Base-by-base conservation (phyloP, 2,888 invertebrate species). In the Polietes domitor region DNA sequence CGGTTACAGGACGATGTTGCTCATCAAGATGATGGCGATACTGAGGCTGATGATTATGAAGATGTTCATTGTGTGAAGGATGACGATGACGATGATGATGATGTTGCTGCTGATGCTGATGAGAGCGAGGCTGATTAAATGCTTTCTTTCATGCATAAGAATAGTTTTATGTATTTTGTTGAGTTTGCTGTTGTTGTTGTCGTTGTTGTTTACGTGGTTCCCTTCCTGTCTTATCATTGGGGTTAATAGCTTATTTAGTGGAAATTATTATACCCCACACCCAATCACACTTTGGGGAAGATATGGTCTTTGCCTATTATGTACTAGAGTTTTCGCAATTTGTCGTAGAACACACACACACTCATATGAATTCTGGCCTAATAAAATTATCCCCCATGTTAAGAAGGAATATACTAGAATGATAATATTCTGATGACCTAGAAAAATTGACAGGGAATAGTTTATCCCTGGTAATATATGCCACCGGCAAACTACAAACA, bases 211-310 rank as follows among this genome's bases (percentile, higher is more conserved):
- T 15, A 9, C 24, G 0, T 26, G 41, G 26, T 28, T 28, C 9
- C 19, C 28, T 75, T 75, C 21, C 75, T 63, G 50, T 75, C 50
- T 75, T 75, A 75, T 53, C 37, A 50, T 53, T 75, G 37, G 19
- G 65, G 65, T 75, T 75, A 65, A 75, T 65, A 53, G 50, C 24
- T 63, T 75, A 75, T 75, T 75, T 50, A 65, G 63, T 61, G 43
- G 37, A 73, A 73, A 41, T 47, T n/a, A n/a, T n/a, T n/a, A n/a
- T n/a, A n/a, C 15, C 4, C 7, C n/a, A 47, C n/a, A n/a, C 47
- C 2, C n/a, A 47, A 9, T 21, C 37, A 37, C 32, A 63, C 32
- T 37, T 58, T 37, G 17, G 15, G 26, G 6, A 47, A 47, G 15
- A 47, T 47, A n/a, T 47, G 12, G n/a, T 47, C 47, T 47, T 47